Evolutionary conservation across 2,113 vertebrate species (phyloP).

Genomic region (Rhizomys pruinosus): DNA sequence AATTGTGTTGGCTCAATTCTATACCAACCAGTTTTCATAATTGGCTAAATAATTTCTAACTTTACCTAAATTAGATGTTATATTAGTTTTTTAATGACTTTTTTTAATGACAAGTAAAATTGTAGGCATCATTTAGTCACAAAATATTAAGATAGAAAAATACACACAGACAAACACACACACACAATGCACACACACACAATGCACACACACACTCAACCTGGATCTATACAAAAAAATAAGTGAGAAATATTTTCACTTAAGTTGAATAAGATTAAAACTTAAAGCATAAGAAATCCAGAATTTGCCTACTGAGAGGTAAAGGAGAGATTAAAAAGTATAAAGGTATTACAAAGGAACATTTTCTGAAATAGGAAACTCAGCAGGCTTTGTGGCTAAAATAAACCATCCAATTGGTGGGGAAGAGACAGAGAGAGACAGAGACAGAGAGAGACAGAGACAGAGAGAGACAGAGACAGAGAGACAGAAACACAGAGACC

Average conservation of each 20-base stretch:
- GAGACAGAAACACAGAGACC: background rate
- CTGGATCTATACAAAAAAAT: conserved; percentile 11
- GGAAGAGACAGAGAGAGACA: too few relatives aligned
- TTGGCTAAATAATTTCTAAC: conserved; percentile 28
- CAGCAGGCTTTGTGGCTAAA: background rate
- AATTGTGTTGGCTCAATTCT: too few relatives aligned
- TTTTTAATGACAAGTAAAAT: conserved; percentile 22
- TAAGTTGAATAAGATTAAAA: conserved; percentile 37
- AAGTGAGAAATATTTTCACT: conserved; percentile 18
- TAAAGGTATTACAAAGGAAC: background rate
- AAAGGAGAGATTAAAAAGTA: conserved; percentile 23
- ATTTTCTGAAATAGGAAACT: background rate
- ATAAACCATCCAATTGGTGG: background rate
- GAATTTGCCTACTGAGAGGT: background rate
- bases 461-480: background rate
- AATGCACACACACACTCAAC: background rate
- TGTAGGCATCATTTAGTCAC: background rate
- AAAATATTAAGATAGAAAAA: conserved; percentile 1
- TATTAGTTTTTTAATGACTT: too few relatives aligned
- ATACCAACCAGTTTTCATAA: background rate
- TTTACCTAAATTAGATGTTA: background rate
- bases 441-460: background rate
- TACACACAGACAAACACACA: too few relatives aligned
- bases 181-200: too few relatives aligned
- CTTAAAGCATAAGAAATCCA: background rate